These are phyloP conservation scores for Cantharis flavilabris DNA, from an alignment of 2,888 invertebrate species.

Conservation along the genomic window DNA sequence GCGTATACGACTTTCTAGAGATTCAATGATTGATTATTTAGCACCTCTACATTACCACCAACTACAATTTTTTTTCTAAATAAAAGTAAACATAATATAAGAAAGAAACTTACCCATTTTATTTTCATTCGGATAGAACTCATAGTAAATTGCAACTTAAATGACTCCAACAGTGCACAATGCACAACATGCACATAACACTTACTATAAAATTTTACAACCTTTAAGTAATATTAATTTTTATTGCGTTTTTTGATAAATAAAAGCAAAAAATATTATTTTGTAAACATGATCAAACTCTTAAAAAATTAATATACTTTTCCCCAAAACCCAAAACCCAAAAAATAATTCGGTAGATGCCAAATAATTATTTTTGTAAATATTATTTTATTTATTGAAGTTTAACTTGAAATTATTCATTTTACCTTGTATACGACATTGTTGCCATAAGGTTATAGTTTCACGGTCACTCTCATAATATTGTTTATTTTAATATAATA, in stretches of 20 bases:
- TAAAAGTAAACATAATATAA: background rate
- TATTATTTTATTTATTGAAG: background rate
- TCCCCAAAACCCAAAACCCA: background rate
- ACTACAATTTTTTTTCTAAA: background rate
- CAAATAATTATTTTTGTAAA: background rate
- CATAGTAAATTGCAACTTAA: background rate
- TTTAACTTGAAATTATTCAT: background rate
- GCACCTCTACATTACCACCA: background rate
- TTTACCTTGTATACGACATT: background rate
- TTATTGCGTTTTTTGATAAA: background rate
- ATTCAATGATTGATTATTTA: constrained; percentile 3
- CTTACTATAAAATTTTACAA: background rate
- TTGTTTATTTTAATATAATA: background rate
- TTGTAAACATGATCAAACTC: background rate
- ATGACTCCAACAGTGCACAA: background rate
- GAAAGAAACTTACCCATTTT: background rate
- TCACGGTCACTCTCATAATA: background rate
- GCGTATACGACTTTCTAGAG: constrained; percentile 18
- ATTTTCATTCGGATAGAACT: background rate
- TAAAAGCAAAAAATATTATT: background rate
- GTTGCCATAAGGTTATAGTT: background rate
- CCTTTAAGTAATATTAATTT: background rate
- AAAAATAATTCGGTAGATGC: background rate
- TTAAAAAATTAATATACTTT: background rate
- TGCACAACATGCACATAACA: background rate